Evolutionary conservation across 2,113 vertebrate species (phyloP), one percentile per base, ranked within the genome.

Genomic region (Anthoscopus minutus): DNA sequence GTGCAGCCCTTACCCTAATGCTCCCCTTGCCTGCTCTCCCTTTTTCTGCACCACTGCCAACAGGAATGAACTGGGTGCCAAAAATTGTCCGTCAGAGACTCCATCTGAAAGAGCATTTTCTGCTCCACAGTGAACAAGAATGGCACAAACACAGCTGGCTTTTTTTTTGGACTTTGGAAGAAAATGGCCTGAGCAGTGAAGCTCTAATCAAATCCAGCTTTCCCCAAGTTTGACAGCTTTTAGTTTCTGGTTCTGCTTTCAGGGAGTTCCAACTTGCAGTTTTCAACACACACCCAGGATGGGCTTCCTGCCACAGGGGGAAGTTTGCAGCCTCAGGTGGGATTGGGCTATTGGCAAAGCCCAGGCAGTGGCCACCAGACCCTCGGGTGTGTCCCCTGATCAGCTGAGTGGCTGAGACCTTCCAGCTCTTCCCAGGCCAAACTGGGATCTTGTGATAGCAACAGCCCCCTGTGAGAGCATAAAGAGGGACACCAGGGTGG

Each of bases 401-500:
- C 53, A 78, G 54, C 28, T 18, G 27, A 13, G 57, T 6, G 38
- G 23, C 56, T 35, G 65, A 58, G 51, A 15, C 25, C 33, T 54
- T 37, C 40, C 54, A 35, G 35, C 8, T 28, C 69, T 48, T 27
- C 22, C 21, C 48, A 23, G 27, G 31, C 33, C 72, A 53, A 6
- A 53, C 22, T 53, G 54, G 31, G 15, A 38, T 45, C 13, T 2
- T 22, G 50, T 8, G 64, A 20, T 20, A 27, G 40, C 47, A 88
- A 11, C 30, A 77, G 24, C 31, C 13, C 66, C 44, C 4, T 3
- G 1, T 17, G 21, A 48, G 60, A 57, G 11, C 24, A 1, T 0
- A 2, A 40, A 16, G 25, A 73, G n/a, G 44, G 45, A 48, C 22
- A 21, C 4, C 0, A 0, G 19, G 13, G 9, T 56, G 50, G 33